Conservation (phyloP, 2,113 vertebrate genomes). For the Rhinolophus ferrumequinum region DNA sequence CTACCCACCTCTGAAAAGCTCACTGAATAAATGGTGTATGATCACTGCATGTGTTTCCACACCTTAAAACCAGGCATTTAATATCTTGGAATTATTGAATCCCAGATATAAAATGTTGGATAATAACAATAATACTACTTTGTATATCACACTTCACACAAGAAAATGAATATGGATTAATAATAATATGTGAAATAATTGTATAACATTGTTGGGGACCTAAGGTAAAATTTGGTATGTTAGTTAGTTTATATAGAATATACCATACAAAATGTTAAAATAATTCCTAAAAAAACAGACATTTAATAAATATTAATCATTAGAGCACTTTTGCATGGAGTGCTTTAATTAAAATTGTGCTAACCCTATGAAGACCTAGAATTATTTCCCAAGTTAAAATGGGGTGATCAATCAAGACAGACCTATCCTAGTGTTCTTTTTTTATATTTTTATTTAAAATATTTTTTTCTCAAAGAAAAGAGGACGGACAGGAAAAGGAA, state of each 20-base stretch:
- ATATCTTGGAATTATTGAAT: neutral
- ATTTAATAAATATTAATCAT: neutral
- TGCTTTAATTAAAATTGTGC: conserved; percentile 17
- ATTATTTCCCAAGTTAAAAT: conserved; percentile 16
- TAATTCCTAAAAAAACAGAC: neutral
- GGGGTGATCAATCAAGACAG: neutral
- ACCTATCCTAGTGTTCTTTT: neutral
- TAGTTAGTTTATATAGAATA: neutral
- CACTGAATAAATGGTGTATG: neutral
- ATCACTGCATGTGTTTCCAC: neutral
- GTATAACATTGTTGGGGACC: neutral
- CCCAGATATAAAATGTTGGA: neutral
- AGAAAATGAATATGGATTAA: neutral
- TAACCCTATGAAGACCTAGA: neutral
- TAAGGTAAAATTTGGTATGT: neutral
- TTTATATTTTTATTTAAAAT: conserved; percentile 26
- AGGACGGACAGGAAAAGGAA: neutral
- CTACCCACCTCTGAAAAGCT: neutral
- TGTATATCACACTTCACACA: neutral
- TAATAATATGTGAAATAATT: neutral
- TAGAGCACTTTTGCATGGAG: neutral
- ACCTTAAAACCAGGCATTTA: neutral
- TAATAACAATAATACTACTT: neutral
- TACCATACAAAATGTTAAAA: neutral
- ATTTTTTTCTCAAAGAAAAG: neutral